Evolutionary conservation across 1,140 invertebrate genomes (phyloP).

Genomic region (Drosophila kepulauana): DNA sequence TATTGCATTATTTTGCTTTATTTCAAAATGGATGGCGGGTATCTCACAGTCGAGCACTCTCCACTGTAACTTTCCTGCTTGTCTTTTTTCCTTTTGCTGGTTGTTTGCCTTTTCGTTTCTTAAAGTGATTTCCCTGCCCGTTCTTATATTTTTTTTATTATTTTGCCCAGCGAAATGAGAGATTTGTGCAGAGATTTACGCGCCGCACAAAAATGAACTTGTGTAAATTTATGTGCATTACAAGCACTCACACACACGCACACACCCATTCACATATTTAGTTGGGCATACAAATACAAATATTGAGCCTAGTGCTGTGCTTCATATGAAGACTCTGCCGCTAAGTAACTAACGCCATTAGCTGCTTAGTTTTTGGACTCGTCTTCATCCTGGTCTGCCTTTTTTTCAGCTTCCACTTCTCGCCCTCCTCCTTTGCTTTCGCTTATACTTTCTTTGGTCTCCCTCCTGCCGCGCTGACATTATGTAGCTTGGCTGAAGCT

Average conservation of each 20-base stretch:
- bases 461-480: too few species aligned
- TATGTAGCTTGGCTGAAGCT: neutral
- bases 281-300: conserved; percentile 14
- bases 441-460: neutral
- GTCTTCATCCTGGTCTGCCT: neutral
- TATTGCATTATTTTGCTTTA: too few species aligned
- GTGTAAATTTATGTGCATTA: conserved; percentile 75
- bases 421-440: neutral
- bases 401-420: neutral
- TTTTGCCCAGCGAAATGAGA: conserved; percentile 61
- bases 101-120: conserved; percentile 49
- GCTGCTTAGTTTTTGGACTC: conserved; percentile 58
- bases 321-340: conserved; percentile 9
- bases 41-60: too few species aligned
- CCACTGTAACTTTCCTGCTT: too few species aligned
- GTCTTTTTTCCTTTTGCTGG: neutral
- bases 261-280: neutral
- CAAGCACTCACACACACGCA: conserved; percentile 19
- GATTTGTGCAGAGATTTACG: conserved; percentile 77
- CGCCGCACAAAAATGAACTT: conserved; percentile 72
- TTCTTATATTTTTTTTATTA: neutral
- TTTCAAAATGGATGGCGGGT: too few species aligned
- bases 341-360: conserved; percentile 79
- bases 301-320: conserved; percentile 8
- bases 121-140: conserved; percentile 24